Evolutionary conservation across 2,888 invertebrate genomes (phyloP), one percentile per base, ranked within the genome.

Genomic region (Eupsilia transversa): DNA sequence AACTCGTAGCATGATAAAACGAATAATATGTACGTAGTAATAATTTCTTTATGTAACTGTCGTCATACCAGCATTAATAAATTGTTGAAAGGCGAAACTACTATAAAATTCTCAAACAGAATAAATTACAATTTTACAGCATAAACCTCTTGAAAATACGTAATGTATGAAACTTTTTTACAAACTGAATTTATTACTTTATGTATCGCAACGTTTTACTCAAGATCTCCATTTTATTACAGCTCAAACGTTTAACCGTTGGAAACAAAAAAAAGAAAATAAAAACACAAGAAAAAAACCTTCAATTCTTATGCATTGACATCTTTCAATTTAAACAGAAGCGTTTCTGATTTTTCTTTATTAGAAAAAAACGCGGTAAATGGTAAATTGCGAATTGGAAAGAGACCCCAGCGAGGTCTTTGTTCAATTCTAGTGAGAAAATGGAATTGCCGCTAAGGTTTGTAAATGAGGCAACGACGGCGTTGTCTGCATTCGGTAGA

Each of bases 381-480:
- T 83, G 84, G 85, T 80, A 78, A 84, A 86, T 84, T 85, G 87
- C 70, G 84, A 86, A 83, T 88, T 87, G 86, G 84, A 86, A 86
- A 79, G 70, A 80, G 80, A 82, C 83, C 81, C 74, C n/a, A 46
- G 41, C 64, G 67, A 67, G 52, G 78, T 79, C 84, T 88, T 88
- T 88, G 87, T 88, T 84, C 74, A 75, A 86, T 86, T 87, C 86
- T 86, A 64, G 77, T 60, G 81, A 85, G 87, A 88, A 87, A 88
- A 89, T 87, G 80, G 83, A 85, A 89, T 88, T 82, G 87, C 72
- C 75, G 80, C 81, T 82, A 83, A 83, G 85, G 84, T 88, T 85
- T 83, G 82, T 81, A 85, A 89, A 87, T 87, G 86, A 87, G 82
- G 82, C 78, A 75, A 67, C 78, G 75, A 57, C 77, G 74, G 67